Evolutionary conservation across 1,140 invertebrate species (phyloP).

Genomic region (Antheraea mylitta): DNA sequence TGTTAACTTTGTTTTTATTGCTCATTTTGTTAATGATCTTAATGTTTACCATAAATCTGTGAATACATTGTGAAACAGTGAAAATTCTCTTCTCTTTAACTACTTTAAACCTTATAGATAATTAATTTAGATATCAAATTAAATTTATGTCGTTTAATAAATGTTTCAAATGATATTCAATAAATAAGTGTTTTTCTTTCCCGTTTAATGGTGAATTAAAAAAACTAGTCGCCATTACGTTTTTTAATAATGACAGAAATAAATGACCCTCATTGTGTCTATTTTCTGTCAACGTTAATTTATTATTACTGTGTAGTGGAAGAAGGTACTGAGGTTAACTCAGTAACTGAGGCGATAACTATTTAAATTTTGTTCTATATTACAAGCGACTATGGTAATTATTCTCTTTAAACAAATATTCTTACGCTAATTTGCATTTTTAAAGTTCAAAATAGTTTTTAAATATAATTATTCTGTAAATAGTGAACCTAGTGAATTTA

Average conservation of each 20-base stretch:
- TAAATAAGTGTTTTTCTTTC: neutral
- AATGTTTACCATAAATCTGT: too few relatives aligned
- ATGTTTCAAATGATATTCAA: too few relatives aligned
- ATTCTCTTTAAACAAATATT: neutral
- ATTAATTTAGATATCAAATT: too few relatives aligned
- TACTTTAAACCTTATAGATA: too few relatives aligned
- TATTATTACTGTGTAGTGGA: constrained; percentile 6
- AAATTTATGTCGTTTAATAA: too few relatives aligned
- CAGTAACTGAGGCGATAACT: constrained; percentile 25
- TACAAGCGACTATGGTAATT: neutral
- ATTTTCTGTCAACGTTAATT: constrained; percentile 22
- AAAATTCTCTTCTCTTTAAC: too few relatives aligned
- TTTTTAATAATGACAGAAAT: neutral
- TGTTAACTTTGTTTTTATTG: too few relatives aligned
- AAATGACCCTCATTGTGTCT: constrained; percentile 18
- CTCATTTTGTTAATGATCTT: too few relatives aligned
- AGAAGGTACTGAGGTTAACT: constrained; percentile 16
- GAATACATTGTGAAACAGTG: too few relatives aligned
- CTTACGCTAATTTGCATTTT: neutral
- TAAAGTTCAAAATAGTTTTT: neutral
- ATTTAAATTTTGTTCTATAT: constrained; percentile 37
- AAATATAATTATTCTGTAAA: neutral
- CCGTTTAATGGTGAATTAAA: neutral
- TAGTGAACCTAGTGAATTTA: neutral
- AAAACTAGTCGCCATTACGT: neutral